Base-by-base conservation (phyloP, 2,113 vertebrate genomes). In the Lophura nycthemera region DNA sequence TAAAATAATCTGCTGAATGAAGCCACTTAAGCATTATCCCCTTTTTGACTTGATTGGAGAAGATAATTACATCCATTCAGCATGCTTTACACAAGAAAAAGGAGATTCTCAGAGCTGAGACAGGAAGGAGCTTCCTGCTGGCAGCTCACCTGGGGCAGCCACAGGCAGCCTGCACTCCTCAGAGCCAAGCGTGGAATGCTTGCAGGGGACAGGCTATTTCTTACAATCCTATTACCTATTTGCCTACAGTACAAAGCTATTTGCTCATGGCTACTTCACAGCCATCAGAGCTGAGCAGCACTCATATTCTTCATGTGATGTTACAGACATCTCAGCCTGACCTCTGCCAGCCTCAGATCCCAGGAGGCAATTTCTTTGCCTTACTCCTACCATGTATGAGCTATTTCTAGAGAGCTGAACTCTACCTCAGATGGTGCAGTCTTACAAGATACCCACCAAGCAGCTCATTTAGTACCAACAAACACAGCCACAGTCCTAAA, bases 31-130 rank as follows among this genome's bases (percentile, higher is more conserved):
- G 60, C 42, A 74, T 57, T 64, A 83, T 17, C 20, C 57, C 9
- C 43, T 40, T 88, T 94, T 94, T 90, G 8, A 83, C 82, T 92
- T 92, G 67, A 93, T 96, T 95, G 43, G 42, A 69, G 80, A 88
- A 86, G 34, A 34, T 71, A 93, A 86, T 89, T 78, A 42, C 24
- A 22, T 47, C 70, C n/a, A 48, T 83, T 88, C 9, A 4, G 47
- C 94, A 90, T 45, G 34, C 59, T 84, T 90, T 85, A 63, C 3
- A 9, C 34, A 67, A 80, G 61, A 20, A 20, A 42, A 61, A 89
- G 42, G 36, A 6, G 42, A 30, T 42, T 77, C 4, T 40, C 61
- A 64, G 50, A 52, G 56, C 36, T 92, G 81, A 85, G 56, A 59
- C 50, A 88, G 73, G 24, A 78, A 82, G 88, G 48, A 93, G 77